Base-by-base conservation (phyloP, 2,113 vertebrate species). In the Syrmaticus mikado region DNA sequence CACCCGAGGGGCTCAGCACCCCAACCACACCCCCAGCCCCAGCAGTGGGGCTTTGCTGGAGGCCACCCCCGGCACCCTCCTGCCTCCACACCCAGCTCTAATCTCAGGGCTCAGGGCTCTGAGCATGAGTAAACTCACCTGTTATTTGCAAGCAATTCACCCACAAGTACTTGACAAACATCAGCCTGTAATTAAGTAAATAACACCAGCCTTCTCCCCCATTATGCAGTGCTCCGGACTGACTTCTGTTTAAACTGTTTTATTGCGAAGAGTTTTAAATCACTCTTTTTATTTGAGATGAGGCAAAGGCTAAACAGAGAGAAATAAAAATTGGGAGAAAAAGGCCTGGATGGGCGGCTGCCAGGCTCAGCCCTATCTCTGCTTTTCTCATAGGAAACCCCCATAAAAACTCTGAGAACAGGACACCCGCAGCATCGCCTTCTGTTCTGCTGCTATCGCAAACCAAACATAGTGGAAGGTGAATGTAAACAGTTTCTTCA, bases 111-210 rank as follows among this genome's bases (percentile, higher is more conserved):
- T 78, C 48, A 48, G 86, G 43, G 19, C 78, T 86, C 58, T 5
- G 45, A 88, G 50, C 65, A 4, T 58, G 93, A 89, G 89, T 58
- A 90, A 94, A 88, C 90, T 90, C 92, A 93, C 95, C 95, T 93
- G 95, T 94, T 96, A 79, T 95, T 95, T 96, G 94, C 96, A 86
- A 89, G 90, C 78, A 88, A 81, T 93, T 95, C 94, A 74, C 71
- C 85, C 89, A 38, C 64, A 45, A 95, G 96, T 84, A 50, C 86
- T 95, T 2, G 8, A 62, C 95, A 96, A 97, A 97, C 85, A 96
- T 36, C 84, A 70, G 36, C 58, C 82, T 74, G 87, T 34, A 86
- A 84, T 92, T 94, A 92, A 91, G 89, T 75, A 94, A 94, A 80
- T 68, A 92, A 21, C 11, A 8, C 2, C 5, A 91, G 20, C n/a